Evolutionary conservation across 2,888 invertebrate genomes (phyloP), one percentile per base, ranked within the genome.

Genomic region (Ariolimax columbianus): DNA sequence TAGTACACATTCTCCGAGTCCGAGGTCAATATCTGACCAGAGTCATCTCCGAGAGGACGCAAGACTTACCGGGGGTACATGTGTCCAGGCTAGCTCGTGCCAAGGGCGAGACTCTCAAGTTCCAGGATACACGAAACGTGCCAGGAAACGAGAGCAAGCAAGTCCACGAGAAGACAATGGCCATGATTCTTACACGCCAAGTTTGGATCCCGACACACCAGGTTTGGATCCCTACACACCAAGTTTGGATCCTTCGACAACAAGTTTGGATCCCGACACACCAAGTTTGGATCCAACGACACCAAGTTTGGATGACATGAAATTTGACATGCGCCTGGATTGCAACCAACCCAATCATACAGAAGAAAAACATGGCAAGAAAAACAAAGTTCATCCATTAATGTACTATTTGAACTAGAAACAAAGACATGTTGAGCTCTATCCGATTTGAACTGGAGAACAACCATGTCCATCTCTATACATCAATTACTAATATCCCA

Each of bases 1-100:
- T 38, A 77, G 68, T 30, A 83, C 83, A 17, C 83, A 83, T 30
- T 83, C 77, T n/a, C 83, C 83, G 0, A 23, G n/a, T 23, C 1
- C 40, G 38, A 38, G 7, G 23, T 26, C 38, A 7, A 23, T 3
- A 9, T 26, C 19, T 17, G 36, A n/a, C n/a, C n/a, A n/a, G n/a
- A n/a, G n/a, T n/a, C n/a, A n/a, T n/a, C n/a, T n/a, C n/a, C n/a
- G n/a, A n/a, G n/a, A n/a, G n/a, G n/a, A n/a, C n/a, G n/a, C n/a
- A n/a, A n/a, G n/a, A n/a, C n/a, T n/a, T n/a, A n/a, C n/a, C 36
- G 36, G 3, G 11, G 4, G 0, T 2, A 68, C 19, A 9, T 36
- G 26, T 23, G 4, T 4, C n/a, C 59, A 23, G n/a, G 59, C 26
- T 7, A 63, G 11, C n/a, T n/a, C 23, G 26, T 63, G 6, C n/a